phyloP scores from a whole-genome alignment of 2,797 vertebrate species.

The Tinamus major region DNA sequence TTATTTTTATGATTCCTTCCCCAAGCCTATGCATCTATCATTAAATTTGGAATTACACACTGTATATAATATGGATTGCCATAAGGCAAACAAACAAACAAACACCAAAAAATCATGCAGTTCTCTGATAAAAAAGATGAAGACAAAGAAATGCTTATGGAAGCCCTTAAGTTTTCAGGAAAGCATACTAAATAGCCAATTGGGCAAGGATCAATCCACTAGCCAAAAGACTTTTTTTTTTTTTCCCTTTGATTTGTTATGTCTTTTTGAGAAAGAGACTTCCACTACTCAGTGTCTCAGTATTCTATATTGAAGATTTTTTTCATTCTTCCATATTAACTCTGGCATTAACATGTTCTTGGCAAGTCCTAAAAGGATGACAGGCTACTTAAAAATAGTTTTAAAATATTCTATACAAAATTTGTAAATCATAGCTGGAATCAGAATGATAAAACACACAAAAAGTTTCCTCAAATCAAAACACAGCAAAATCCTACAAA shows the following conservation, averaged over 20 bases:
- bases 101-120: background rate
- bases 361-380: background rate
- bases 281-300: background rate
- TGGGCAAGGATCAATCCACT: background rate
- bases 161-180: background rate
- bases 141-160: background rate
- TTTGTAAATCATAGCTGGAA: background rate
- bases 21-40: background rate
- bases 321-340: background rate
- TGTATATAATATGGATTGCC: background rate
- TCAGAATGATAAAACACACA: background rate
- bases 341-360: background rate
- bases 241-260: background rate
- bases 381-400: background rate
- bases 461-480: background rate
- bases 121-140: background rate
- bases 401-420: background rate
- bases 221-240: background rate
- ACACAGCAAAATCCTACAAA: background rate
- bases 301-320: background rate
- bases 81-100: background rate
- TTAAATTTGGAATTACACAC: background rate
- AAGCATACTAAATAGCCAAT: background rate
- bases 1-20: background rate
- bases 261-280: background rate